Conservation (phyloP, 2,113 vertebrate genomes). For the Lipophrys pholis region DNA sequence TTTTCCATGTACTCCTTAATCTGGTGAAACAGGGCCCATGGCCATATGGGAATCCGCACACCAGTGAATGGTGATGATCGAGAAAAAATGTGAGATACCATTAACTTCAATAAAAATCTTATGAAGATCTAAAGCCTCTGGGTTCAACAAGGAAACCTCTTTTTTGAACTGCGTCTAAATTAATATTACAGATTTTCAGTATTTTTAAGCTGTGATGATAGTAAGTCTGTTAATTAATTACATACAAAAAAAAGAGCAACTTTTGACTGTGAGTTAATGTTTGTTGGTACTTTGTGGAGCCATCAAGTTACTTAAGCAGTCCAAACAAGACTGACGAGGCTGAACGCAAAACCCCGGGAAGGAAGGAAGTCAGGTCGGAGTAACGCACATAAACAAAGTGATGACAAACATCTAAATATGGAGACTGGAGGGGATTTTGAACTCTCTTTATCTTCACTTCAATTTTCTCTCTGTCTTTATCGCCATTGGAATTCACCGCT, state of each 20-base stretch:
- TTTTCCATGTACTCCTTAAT: constrained; percentile 14
- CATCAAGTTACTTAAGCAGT: constrained; percentile 47
- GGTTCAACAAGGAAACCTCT: constrained; percentile 13
- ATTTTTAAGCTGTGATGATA: not conserved
- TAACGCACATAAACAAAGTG: constrained; percentile 66
- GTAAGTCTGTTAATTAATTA: not conserved
- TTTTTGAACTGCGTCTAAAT: constrained; percentile 22
- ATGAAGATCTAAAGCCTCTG: constrained; percentile 30
- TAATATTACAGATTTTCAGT: not conserved
- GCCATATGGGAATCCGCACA: constrained; percentile 32
- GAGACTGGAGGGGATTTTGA: constrained; percentile 67
- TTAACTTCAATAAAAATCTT: constrained; percentile 61
- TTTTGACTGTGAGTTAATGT: constrained; percentile 28
- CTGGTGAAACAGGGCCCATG: constrained; percentile 52
- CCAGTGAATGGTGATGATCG: constrained; percentile 54
- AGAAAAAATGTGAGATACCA: constrained; percentile 42
- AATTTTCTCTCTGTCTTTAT: constrained; percentile 63
- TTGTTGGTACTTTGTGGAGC: constrained; percentile 28
- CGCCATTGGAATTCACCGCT: constrained; percentile 56
- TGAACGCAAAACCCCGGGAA: constrained; percentile 34
- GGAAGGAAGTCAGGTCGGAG: constrained; percentile 32
- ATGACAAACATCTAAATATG: constrained; percentile 71
- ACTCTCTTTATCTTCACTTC: constrained; percentile 64
- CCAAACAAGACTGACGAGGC: constrained; percentile 40
- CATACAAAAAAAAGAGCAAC: not conserved